Evolutionary conservation across 2,797 vertebrate genomes (phyloP), one percentile per base, ranked within the genome.

Genomic region (Ctenopoma multispine): DNA sequence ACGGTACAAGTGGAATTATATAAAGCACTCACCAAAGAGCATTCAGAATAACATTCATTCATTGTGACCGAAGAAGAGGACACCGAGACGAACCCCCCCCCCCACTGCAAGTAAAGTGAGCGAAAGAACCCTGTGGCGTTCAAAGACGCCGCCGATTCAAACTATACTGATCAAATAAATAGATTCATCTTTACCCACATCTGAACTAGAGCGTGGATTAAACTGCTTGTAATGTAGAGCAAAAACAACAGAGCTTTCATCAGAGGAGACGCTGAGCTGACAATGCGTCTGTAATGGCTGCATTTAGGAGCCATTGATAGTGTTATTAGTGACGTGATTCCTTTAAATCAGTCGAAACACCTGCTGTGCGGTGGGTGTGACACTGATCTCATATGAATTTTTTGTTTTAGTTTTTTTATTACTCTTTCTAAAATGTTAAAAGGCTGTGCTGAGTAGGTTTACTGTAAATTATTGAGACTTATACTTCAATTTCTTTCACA

Each of bases 121-220:
- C 18, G 43, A 27, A 55, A 24, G 9, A 53, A n/a, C n/a, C 40
- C 43, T 56, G 36, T 29, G 51, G 48, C 10, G 38, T 23, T 70
- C 11, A 44, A 23, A 69, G 29, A 78, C 8, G 61, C 38, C 64
- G 17, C 23, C n/a, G 24, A 59, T 62, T n/a, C 43, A 34, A 66
- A 66, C 29, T 3, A 38, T 23, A 59, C 23, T 2, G 15, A 18
- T 66, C 24, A 66, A 79, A 55, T 70, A 86, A 82, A 75, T 63
- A n/a, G 69, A 31, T 58, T n/a, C 11, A 7, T 64, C 29, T 59
- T 47, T 2, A 43, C 54, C 27, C 23, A 53, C 44, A 31, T 62
- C 29, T 56, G 4, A 50, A 69, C 27, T 29, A 14, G 14, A 65
- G n/a, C 17, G 36, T 9, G 24, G 47, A 44, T 36, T 12, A 31